Percentiles rank a stretch among this genome's conserved stretches.
Conservation (phyloP, 1,140 invertebrate species). For the Anastrepha ludens region DNA sequence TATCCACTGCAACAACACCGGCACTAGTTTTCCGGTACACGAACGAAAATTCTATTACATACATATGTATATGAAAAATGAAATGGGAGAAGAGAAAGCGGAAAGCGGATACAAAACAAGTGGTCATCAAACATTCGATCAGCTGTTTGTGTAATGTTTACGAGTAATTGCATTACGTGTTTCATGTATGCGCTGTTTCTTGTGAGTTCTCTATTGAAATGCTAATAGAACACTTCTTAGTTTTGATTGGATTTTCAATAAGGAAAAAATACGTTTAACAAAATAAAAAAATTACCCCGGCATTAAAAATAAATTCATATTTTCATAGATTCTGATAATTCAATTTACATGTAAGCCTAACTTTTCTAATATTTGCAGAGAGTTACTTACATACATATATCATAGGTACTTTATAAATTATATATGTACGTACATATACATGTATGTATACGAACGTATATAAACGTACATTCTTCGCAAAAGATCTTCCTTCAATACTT, state of each 20-base stretch:
- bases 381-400: no score
- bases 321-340: no score
- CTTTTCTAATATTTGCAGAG: no score
- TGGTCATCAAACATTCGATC: neutral
- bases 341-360: no score
- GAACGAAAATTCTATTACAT: neutral
- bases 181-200: neutral
- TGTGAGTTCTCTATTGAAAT: neutral
- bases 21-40: neutral
- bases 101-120: neutral
- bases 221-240: neutral
- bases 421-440: no score
- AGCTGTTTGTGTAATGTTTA: slow-evolving; percentile 24
- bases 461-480: no score
- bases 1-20: neutral
- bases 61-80: neutral
- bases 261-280: neutral
- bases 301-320: no score
- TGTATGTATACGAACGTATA: no score
- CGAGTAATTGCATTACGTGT: neutral
- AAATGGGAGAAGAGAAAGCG: neutral
- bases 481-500: no score
- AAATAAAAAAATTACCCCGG: no score
- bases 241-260: neutral
- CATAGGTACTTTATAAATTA: no score